Evolutionary conservation across 2,113 vertebrate genomes (phyloP), one percentile per base, ranked within the genome.

Genomic region (Pomatorhinus ruficollis): DNA sequence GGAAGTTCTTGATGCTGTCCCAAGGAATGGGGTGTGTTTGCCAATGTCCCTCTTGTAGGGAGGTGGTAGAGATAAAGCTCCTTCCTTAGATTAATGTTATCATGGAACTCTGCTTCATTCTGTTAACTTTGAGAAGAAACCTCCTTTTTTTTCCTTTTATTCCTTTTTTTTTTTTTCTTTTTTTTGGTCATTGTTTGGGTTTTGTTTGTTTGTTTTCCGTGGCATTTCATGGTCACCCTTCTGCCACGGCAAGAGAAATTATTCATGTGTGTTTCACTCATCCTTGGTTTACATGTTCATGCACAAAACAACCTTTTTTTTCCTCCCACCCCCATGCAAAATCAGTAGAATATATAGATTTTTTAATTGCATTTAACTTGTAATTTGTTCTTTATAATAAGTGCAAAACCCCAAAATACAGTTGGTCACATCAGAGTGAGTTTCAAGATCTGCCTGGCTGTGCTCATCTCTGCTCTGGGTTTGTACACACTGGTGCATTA

Each of bases 171-270:
- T 1, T 31, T 37, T 45, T 21, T 11, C 21, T 10, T 23, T 24
- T 49, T 49, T 49, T 24, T 24, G 7, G 12, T 12, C 1, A 10
- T 9, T 28, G 3, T 64, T 49, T 40, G 9, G 1, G 1, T 19
- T 66, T 74, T 59, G 2, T 27, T 42, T 30, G 7, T 23, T 57
- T 28, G 2, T n/a, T 60, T 60, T 31, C 44, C 19, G 18, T 39
- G 54, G 1, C 2, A 12, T 78, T 47, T 1, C 0, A 1, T 25
- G 25, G 31, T 27, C 11, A 21, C 15, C 2, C 1, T 5, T 15
- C 13, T 33, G 11, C 60, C 23, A 8, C 1, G 7, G 52, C 35
- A 85, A 54, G 13, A 40, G 35, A 59, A 50, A 18, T 5, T 17
- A 25, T 35, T 13, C 23, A 16, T 1, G 2, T 6, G 1, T 33